Conservation (phyloP, 2,797 vertebrate genomes). For the Scolopax rusticola region DNA sequence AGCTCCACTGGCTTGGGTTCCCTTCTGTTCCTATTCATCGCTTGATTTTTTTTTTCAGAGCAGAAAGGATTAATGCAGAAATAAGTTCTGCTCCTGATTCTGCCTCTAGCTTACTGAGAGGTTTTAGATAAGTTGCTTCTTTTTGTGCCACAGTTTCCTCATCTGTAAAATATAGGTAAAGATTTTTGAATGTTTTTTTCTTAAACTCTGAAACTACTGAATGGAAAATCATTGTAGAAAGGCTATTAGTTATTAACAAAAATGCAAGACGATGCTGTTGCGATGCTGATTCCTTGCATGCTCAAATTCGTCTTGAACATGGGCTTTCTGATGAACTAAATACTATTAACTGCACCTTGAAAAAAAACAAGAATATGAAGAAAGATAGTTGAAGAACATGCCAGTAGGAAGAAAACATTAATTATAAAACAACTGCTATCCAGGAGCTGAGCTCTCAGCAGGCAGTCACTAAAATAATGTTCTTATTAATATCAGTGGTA, state of each 20-base stretch:
- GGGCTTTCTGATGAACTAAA: not conserved
- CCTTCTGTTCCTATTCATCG: not conserved
- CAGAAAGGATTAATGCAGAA: not conserved
- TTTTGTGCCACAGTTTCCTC: not conserved
- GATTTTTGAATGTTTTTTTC: not conserved
- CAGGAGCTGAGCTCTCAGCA: conserved; percentile 42
- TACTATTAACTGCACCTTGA: not conserved
- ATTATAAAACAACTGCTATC: conserved; percentile 52
- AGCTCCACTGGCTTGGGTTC: not conserved
- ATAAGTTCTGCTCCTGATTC: not conserved
- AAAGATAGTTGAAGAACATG: not conserved
- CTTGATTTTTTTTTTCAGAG: not conserved
- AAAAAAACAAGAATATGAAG: not conserved
- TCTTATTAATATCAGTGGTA: conserved; percentile 50
- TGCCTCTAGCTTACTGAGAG: not conserved
- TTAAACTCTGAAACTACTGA: not conserved
- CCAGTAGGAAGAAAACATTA: conserved; percentile 45
- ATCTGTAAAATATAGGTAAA: not conserved
- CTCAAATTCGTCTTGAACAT: not conserved
- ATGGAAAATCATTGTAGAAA: not conserved
- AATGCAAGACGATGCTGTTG: not conserved
- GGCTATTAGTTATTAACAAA: not conserved
- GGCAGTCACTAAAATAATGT: conserved; percentile 49
- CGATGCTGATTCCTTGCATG: not conserved
- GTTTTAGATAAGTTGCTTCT: not conserved